These are phyloP conservation scores for Steinernema khuongi DNA, from an alignment of 1,140 invertebrate genomes.

Conservation along the genomic window DNA sequence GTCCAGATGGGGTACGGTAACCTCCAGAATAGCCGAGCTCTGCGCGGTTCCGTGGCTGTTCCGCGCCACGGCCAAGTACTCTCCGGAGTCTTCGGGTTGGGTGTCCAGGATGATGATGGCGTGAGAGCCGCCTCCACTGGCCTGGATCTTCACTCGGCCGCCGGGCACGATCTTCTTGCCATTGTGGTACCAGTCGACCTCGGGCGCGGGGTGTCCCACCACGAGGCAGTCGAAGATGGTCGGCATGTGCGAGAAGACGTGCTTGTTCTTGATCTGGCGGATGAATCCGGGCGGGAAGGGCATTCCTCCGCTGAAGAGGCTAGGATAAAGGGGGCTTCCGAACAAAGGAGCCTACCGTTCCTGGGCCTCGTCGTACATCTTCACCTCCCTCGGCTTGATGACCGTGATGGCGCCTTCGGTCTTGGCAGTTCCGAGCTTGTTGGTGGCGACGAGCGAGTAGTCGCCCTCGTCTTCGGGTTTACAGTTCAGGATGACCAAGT, in stretches of 20 bases:
- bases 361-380: conserved; percentile 32
- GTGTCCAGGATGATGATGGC: conserved; percentile 56
- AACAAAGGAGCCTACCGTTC: conserved; percentile 14
- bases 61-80: conserved; percentile 54
- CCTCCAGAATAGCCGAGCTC: conserved; percentile 53
- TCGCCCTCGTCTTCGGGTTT: conserved; percentile 56
- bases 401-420: conserved; percentile 52
- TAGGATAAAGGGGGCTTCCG: neutral
- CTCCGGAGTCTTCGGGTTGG: conserved; percentile 50
- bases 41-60: conserved; percentile 50
- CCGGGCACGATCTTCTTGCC: conserved; percentile 53
- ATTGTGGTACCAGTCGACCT: conserved; percentile 56
- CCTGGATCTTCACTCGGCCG: conserved; percentile 52
- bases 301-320: conserved; percentile 41
- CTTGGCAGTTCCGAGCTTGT: conserved; percentile 51
- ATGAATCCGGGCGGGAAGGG: conserved; percentile 58
- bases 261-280: conserved; percentile 58
- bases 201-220: conserved; percentile 56
- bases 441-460: conserved; percentile 51
- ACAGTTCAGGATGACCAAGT: conserved; percentile 46
- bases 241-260: conserved; percentile 57
- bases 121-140: conserved; percentile 54
- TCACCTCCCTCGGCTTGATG: conserved; percentile 44
- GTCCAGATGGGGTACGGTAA: conserved; percentile 50
- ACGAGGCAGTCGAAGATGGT: conserved; percentile 58